Conservation (phyloP, 2,888 invertebrate genomes). For the Amphiduros pacificus region DNA sequence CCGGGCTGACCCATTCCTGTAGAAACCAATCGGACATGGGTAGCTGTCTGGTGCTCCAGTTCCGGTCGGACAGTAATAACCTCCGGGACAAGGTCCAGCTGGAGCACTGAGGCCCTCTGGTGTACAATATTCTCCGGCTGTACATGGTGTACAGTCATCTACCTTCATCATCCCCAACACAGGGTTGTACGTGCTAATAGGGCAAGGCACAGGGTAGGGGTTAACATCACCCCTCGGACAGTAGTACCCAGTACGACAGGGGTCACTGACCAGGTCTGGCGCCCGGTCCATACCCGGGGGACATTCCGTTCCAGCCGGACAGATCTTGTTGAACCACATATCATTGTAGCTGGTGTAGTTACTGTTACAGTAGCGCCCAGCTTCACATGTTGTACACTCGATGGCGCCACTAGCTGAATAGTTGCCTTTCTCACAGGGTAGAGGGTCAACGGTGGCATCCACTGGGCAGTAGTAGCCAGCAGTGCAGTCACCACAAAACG, state of each 20-base stretch:
- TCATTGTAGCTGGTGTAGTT: constrained; percentile 49
- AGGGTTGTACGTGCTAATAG: constrained; percentile 50
- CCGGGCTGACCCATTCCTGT: constrained; percentile 51
- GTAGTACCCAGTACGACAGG: constrained; percentile 51
- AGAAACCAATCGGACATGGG: constrained; percentile 56
- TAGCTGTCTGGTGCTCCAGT: constrained; percentile 40
- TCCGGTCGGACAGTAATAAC: constrained; percentile 54
- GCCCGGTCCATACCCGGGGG: constrained; percentile 44
- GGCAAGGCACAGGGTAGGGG: constrained; percentile 52
- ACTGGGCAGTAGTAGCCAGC: constrained; percentile 55
- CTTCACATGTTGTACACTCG: constrained; percentile 43
- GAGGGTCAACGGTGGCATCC: constrained; percentile 37
- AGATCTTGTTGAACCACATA: constrained; percentile 26
- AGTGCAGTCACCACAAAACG: constrained; percentile 42
- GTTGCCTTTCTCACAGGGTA: constrained; percentile 51
- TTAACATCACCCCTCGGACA: constrained; percentile 54
- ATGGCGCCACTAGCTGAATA: constrained; percentile 47
- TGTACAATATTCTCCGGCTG: constrained; percentile 50
- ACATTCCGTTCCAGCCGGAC: constrained; percentile 51
- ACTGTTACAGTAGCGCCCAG: constrained; percentile 49
- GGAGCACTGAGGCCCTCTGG: constrained; percentile 42
- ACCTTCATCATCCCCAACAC: constrained; percentile 39
- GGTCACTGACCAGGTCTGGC: constrained; percentile 43
- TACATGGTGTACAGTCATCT: constrained; percentile 52
- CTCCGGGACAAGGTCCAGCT: constrained; percentile 52